Evolutionary conservation across 1,140 invertebrate species (phyloP).

Genomic region (Drosophila parvula): DNA sequence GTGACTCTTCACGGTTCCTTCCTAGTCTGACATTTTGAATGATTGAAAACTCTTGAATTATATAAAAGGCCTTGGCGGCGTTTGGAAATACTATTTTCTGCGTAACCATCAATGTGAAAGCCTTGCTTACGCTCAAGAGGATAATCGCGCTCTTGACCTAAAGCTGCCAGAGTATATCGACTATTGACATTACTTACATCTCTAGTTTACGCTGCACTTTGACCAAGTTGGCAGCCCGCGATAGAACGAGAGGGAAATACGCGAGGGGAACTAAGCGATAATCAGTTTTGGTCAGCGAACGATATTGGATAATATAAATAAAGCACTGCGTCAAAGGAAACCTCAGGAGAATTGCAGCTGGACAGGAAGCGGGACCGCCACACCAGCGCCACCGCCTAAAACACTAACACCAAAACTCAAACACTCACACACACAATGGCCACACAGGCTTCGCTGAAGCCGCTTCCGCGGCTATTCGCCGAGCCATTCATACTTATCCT

Average conservation of each 20-base stretch:
- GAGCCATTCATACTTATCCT: slow-evolving; percentile 32
- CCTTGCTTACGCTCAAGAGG: no score
- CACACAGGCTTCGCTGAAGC: slow-evolving; percentile 14
- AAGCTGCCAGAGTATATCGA: background rate
- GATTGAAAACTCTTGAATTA: no score
- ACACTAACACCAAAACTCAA: background rate
- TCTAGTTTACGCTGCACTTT: background rate
- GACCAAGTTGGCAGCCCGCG: slow-evolving; percentile 1
- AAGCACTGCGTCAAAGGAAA: slow-evolving; percentile 27
- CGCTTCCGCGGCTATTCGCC: slow-evolving; percentile 13
- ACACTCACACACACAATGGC: slow-evolving; percentile 32
- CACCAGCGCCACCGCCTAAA: slow-evolving; percentile 22
- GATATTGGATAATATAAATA: slow-evolving; percentile 53
- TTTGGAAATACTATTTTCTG: no score
- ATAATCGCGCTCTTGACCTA: no score
- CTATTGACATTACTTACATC: background rate
- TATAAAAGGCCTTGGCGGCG: no score
- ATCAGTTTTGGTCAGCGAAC: slow-evolving; percentile 25
- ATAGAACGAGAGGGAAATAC: slow-evolving; percentile 5
- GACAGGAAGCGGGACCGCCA: slow-evolving; percentile 18
- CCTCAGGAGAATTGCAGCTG: slow-evolving; percentile 18
- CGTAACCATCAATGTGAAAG: no score
- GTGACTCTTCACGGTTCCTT: no score
- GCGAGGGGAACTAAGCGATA: slow-evolving; percentile 18
- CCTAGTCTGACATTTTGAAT: no score